Evolutionary conservation across 2,888 invertebrate genomes (phyloP).

Genomic region (Nomada lathburiana): DNA sequence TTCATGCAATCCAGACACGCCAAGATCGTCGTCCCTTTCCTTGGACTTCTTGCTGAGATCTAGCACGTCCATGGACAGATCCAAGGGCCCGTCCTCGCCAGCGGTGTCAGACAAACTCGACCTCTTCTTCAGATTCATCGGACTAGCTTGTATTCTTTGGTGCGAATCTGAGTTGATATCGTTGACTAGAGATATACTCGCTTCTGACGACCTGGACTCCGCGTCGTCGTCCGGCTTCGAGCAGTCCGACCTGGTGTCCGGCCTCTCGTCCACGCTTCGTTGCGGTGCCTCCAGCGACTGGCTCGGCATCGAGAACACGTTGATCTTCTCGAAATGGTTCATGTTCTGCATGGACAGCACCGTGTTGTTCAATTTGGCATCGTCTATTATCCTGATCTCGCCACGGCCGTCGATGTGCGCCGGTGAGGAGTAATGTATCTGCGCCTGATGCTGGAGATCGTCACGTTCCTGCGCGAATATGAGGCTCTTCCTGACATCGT

Average conservation of each 20-base stretch:
- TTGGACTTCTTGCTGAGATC: slow-evolving; percentile 91
- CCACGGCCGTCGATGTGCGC: slow-evolving; percentile 56
- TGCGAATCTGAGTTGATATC: slow-evolving; percentile 78
- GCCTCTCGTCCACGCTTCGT: slow-evolving; percentile 62
- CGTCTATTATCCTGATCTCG: slow-evolving; percentile 72
- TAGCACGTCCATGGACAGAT: slow-evolving; percentile 91
- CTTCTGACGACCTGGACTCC: slow-evolving; percentile 79
- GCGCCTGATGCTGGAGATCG: slow-evolving; percentile 57
- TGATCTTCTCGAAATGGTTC: slow-evolving; percentile 63
- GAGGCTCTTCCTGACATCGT: slow-evolving; percentile 78
- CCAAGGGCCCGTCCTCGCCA: slow-evolving; percentile 86
- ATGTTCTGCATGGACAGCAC: slow-evolving; percentile 22
- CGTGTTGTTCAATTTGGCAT: slow-evolving; percentile 63
- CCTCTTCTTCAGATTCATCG: slow-evolving; percentile 77
- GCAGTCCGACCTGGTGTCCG: slow-evolving; percentile 70
- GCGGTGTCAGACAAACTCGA: slow-evolving; percentile 46
- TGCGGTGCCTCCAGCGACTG: slow-evolving; percentile 71
- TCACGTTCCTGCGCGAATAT: slow-evolving; percentile 75
- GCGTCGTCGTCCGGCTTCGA: slow-evolving; percentile 84
- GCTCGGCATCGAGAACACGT: slow-evolving; percentile 59
- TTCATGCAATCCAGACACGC: slow-evolving; percentile 26
- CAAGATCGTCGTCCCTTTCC: slow-evolving; percentile 48
- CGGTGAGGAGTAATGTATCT: slow-evolving; percentile 64
- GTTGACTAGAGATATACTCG: slow-evolving; percentile 81
- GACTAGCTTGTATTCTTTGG: slow-evolving; percentile 81